Base-by-base conservation (phyloP, 1,140 invertebrate genomes). In the Oscheius sp. region DNA sequence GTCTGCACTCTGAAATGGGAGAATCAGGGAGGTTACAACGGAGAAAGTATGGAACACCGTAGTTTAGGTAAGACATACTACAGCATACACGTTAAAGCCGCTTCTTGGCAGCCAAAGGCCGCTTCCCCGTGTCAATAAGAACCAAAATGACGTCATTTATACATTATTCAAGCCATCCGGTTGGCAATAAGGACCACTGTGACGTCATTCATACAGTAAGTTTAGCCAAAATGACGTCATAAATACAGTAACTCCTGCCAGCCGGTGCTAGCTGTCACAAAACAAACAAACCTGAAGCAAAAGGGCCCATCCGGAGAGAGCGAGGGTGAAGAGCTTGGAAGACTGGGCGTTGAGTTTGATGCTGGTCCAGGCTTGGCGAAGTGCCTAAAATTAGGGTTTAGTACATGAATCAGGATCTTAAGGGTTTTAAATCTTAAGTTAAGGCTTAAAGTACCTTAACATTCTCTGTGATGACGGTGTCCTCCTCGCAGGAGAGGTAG, bases 401-500 rank as follows among this genome's bases (percentile, higher is more conserved):
- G 23, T 18, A 18, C 18, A 45, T 45, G 15, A 0, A 15, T 45
- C 23, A 15, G 18, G 42, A 45, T 45, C 15, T 45, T 15, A 45
- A 18, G 23, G 42, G 23, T 45, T 18, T 45, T 18, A 45, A 18
- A 0, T 45, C 15, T 0, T 20, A 28, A 31, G 55, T 13, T 15
- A 59, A 59, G 55, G 15, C 13, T 13, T 20, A 23, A 10, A 59
- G 23, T 59, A 59, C 55, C 61, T 63, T 63, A 10, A 26, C 61
- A 10, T 4, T n/a, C 10, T 63, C 36, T 36, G 15, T 32, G 7
- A 42, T 29, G 61, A 42, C 28, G 3, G 58, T 46, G 26, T 71
- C 69, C 38, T 71, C 62, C 2, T 31, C 59, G 23, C 69, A 71
- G 2, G 34, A 18, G 18, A 71, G 58, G 3, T 58, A n/a, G 0